Evolutionary conservation across 2,888 invertebrate genomes (phyloP).

Genomic region (Dromius quadrimaculatus): DNA sequence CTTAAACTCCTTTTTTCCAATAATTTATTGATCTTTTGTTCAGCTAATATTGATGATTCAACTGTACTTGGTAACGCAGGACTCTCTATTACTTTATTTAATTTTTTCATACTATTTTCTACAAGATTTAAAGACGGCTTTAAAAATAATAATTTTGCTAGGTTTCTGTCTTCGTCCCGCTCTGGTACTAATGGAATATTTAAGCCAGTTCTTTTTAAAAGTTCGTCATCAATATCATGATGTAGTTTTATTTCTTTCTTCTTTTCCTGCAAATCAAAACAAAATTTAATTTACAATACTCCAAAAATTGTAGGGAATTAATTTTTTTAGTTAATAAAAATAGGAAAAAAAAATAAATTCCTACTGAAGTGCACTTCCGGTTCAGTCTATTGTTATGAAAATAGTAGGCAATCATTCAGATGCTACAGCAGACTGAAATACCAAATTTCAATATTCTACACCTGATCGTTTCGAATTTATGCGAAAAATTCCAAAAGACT

Average conservation of each 20-base stretch:
- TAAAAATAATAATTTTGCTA: conserved; percentile 82
- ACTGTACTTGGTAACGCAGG: conserved; percentile 63
- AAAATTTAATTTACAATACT: conserved; percentile 30
- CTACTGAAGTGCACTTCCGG: too few species aligned
- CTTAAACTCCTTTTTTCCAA: conserved; percentile 55
- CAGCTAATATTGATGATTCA: conserved; percentile 60
- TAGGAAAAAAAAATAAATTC: too few species aligned
- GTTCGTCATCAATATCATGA: conserved; percentile 75
- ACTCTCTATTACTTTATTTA: conserved; percentile 61
- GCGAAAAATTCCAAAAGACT: too few species aligned
- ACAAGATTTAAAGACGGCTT: conserved; percentile 74
- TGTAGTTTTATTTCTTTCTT: conserved; percentile 81
- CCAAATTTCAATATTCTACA: too few species aligned
- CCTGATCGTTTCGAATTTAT: too few species aligned
- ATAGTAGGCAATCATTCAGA: too few species aligned
- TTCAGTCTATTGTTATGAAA: too few species aligned
- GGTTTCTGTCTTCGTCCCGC: conserved; percentile 80
- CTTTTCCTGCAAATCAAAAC: conserved; percentile 70
- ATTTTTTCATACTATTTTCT: conserved; percentile 66
- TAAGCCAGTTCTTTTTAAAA: conserved; percentile 82
- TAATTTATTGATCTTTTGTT: conserved; percentile 62
- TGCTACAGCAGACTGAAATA: too few species aligned
- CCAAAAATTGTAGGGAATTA: conserved; percentile 19
- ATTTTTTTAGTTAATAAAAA: neutral
- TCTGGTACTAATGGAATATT: conserved; percentile 85